Conservation (phyloP, 2,888 invertebrate species). For the Julus scanicus region DNA sequence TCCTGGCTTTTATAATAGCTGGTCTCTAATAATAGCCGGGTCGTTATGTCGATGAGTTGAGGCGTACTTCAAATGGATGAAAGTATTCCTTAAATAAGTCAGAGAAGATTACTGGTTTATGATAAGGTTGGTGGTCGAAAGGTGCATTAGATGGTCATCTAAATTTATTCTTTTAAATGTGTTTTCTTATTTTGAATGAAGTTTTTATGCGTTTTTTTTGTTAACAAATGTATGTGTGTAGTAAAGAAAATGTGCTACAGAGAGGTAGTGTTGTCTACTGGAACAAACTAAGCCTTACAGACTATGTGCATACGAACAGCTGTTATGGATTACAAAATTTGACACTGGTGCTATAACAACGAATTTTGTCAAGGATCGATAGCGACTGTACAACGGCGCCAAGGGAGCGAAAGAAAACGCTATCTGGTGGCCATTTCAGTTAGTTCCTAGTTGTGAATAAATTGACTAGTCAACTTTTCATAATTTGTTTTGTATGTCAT, state of each 20-base stretch:
- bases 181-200: background rate
- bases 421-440: background rate
- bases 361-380: background rate
- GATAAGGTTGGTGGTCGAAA: background rate
- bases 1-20: background rate
- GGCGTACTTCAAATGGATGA: too few relatives aligned
- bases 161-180: background rate
- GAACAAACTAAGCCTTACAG: background rate
- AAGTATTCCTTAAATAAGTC: background rate
- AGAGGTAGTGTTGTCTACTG: background rate
- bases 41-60: background rate
- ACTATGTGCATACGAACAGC: background rate
- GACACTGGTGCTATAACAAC: too few relatives aligned
- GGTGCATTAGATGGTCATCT: background rate
- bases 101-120: too few relatives aligned
- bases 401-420: background rate
- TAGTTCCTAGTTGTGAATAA: conserved; percentile 39
- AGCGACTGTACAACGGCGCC: background rate
- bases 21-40: conserved; percentile 2
- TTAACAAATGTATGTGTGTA: background rate
- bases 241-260: background rate
- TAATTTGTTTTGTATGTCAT: too few relatives aligned
- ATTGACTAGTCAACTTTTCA: conserved; percentile 38
- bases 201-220: background rate
- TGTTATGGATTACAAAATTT: background rate